Base-by-base conservation (phyloP, 1,140 invertebrate species). In the Dufourea novaeangliae region DNA sequence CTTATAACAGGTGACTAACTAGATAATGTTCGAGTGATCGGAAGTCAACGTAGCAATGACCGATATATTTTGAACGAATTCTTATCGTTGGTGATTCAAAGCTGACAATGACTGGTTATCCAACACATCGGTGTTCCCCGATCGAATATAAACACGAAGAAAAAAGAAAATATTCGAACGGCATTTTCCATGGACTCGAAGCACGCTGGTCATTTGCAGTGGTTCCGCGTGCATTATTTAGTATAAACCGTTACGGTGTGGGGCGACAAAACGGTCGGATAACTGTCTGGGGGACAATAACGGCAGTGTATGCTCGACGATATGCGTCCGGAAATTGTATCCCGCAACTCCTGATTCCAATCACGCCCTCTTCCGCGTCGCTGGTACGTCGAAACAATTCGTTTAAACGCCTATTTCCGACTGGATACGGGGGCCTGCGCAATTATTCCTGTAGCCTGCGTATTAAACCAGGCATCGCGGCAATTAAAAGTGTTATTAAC, bases 321-420 rank as follows among this genome's bases (percentile, higher is more conserved):
- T 74, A 74, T 34, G 62, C 50, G 56, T 44, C 72, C 61, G 61
- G 50, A 74, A 66, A 74, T 74, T 74, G 62, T 74, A 74, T 56
- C 25, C 50, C 50, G 37, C 50, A 74, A 56, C 46, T 66, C 27
- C 12, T 66, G 72, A 56, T 66, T 66, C 62, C 44, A 72, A 62
- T 74, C 56, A 12, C 29, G 25, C 54, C 14, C 67, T 22, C 70
- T 63, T 73, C 59, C 59, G 56, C 1, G 32, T 73, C 11, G 44
- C 20, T n/a, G 39, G 32, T 52, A 32, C 37, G 12, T 32, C 34
- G 20, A 41, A 74, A 74, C 50, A 56, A 66, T 74, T 66, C 66
- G n/a, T 73, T 73, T 64, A 66, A 66, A 66, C 62, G 50, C 50
- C 34, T 44, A 56, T 66, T 74, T 74, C 46, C 62, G 61, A 14